Evolutionary conservation across 2,113 vertebrate genomes (phyloP).

Genomic region (Platanista minor): DNA sequence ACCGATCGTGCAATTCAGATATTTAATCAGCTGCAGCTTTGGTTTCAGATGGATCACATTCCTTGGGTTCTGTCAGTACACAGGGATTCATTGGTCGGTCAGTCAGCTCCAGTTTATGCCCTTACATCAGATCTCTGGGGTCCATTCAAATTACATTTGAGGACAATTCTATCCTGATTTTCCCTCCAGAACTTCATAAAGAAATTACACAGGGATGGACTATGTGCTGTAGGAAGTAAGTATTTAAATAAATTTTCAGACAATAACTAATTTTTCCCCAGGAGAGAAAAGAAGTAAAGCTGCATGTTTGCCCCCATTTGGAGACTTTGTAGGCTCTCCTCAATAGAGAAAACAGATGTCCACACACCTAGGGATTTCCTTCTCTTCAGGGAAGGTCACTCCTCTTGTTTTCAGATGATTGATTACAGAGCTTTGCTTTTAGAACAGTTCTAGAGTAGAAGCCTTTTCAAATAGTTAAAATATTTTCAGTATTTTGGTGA

Average conservation of each 20-base stretch:
- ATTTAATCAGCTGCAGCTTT: background rate
- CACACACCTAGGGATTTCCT: background rate
- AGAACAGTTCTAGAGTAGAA: background rate
- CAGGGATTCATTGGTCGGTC: fast-evolving
- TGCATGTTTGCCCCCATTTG: background rate
- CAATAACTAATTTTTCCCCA: background rate
- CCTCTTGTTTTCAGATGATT: background rate
- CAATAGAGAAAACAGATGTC: background rate
- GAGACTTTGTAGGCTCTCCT: background rate
- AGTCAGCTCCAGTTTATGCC: background rate
- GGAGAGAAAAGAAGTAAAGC: background rate
- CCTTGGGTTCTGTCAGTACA: background rate
- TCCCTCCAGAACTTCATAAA: background rate
- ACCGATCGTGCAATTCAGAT: background rate
- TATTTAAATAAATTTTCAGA: background rate
- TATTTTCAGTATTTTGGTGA: background rate
- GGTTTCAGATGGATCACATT: background rate
- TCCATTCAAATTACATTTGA: background rate
- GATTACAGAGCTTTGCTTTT: background rate
- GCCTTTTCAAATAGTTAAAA: background rate
- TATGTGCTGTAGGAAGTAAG: background rate
- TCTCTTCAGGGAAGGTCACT: background rate
- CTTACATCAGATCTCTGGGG: background rate
- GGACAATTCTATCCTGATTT: too few species aligned
- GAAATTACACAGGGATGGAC: background rate